A percentile compares a stretch with the other conserved stretches of the same genome.
Conservation (phyloP, 2,113 vertebrate species). For the Syrrhaptes paradoxus region DNA sequence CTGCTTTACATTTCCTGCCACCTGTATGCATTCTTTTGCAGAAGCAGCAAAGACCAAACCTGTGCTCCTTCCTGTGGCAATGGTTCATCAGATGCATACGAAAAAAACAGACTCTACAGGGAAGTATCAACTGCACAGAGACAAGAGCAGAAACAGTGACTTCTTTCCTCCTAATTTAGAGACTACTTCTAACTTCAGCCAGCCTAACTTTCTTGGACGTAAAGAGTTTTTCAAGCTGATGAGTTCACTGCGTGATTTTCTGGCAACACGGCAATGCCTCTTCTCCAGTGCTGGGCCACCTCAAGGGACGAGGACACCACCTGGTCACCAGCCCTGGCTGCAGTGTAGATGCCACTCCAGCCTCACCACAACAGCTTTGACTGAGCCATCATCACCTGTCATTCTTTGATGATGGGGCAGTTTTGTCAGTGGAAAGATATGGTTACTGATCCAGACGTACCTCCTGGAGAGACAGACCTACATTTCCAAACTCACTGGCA, state of each 20-base stretch:
- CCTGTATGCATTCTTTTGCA: not conserved
- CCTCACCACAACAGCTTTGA: not conserved
- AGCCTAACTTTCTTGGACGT: not conserved
- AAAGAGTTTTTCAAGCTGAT: not conserved
- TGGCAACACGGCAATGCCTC: not conserved
- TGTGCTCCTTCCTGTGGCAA: not conserved
- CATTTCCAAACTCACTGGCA: not conserved
- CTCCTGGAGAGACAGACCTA: not conserved
- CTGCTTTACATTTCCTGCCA: not conserved
- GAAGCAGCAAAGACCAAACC: not conserved
- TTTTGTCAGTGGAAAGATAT: not conserved
- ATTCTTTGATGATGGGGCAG: not conserved
- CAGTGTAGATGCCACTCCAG: fast-evolving
- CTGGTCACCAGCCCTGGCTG: not conserved
- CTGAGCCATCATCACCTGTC: not conserved
- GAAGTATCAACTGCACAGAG: not conserved
- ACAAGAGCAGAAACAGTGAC: not conserved
- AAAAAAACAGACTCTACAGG: not conserved
- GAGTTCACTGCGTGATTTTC: not conserved
- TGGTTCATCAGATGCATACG: fast-evolving
- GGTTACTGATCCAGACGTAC: not conserved
- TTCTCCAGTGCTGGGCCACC: not conserved
- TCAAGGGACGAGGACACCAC: not conserved
- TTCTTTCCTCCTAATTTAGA: not conserved
- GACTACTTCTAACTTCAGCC: not conserved